Evolutionary conservation across 2,888 invertebrate species (phyloP), one percentile per base, ranked within the genome.

Genomic region (Clusia tigrina): DNA sequence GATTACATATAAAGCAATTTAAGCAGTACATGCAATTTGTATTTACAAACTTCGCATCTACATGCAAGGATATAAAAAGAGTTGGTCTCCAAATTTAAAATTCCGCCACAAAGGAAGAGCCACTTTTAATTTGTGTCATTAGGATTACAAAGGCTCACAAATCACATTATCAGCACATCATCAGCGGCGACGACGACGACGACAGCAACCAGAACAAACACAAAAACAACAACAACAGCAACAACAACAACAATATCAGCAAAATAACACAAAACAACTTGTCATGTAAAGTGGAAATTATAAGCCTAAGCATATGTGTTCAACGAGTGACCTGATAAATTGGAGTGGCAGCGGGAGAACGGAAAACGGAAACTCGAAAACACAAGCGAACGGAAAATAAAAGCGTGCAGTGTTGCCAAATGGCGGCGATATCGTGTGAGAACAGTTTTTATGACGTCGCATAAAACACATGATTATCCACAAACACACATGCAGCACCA

Each of bases 261-360:
- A 42, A 42, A 32, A n/a, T n/a, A n/a, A n/a, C n/a, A n/a, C n/a
- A n/a, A n/a, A n/a, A n/a, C n/a, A n/a, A 42, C 54, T 57, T 64
- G 62, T 58, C 62, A 64, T 60, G 62, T 60, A 38, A 64, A 64
- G 62, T 56, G 54, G 48, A 66, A 60, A 62, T 66, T 64, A 64
- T 62, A 62, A 57, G 52, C 37, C 54, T 48, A 58, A 62, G n/a
- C 5, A 54, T 57, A 62, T 42, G 62, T 58, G 59, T 51, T 58
- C 20, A 37, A 22, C 64, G 58, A 64, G 55, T 64, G 64, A 61
- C 64, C 64, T 57, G 60, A 60, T 51, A 60, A 62, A 62, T 62
- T 62, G 54, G n/a, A n/a, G n/a, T 52, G 42, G 42, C 54, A 42
- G 52, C 20, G 46, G 52, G 24, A 55, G 23, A 42, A 42, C 9